Conservation (phyloP, 2,888 invertebrate genomes). For the Morpho deidamia region DNA sequence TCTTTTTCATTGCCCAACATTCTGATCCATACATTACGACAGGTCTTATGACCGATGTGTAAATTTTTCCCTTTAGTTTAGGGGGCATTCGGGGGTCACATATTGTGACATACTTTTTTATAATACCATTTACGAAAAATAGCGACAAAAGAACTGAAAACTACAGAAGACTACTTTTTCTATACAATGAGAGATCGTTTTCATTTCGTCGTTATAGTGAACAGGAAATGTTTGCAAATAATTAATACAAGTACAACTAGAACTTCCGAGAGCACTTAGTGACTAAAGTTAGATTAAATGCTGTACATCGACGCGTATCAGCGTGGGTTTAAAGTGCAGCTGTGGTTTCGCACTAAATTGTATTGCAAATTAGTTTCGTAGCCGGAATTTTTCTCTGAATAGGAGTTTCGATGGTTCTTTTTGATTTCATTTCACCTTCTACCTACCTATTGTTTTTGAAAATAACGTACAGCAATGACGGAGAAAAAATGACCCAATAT, state of each 20-base stretch:
- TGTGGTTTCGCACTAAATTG: constrained; percentile 43
- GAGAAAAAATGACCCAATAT: no score
- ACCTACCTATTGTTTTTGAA: no score
- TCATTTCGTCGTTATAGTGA: constrained; percentile 23
- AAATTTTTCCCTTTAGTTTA: no score
- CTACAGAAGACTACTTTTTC: constrained; percentile 1
- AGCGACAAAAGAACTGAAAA: neutral
- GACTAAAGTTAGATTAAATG: constrained; percentile 67
- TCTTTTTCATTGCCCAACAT: no score
- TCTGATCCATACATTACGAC: no score
- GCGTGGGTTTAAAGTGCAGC: constrained; percentile 45
- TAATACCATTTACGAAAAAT: neutral
- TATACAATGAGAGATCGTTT: constrained; percentile 21
- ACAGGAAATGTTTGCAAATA: constrained; percentile 30
- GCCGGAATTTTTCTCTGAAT: constrained; percentile 17
- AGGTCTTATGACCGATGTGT: no score
- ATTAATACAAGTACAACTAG: constrained; percentile 44
- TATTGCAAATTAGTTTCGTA: constrained; percentile 54
- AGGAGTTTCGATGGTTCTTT: constrained; percentile 2
- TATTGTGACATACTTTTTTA: no score
- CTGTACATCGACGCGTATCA: constrained; percentile 55
- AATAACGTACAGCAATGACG: no score
- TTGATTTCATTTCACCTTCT: neutral
- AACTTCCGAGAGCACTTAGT: constrained; percentile 48
- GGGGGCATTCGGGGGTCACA: no score